Evolutionary conservation across 2,888 invertebrate genomes (phyloP).

Genomic region (Emmelina monodactyla): DNA sequence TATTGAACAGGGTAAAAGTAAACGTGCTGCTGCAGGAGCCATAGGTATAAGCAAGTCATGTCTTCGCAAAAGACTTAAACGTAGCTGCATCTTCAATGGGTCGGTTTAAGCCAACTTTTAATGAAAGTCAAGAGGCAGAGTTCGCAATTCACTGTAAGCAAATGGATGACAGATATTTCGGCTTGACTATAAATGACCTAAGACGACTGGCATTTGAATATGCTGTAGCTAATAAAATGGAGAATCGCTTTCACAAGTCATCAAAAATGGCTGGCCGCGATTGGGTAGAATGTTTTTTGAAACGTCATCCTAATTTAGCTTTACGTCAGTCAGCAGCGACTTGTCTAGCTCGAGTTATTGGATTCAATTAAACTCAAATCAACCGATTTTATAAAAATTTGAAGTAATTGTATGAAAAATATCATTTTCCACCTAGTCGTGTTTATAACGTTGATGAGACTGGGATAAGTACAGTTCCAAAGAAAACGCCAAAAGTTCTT

Average conservation of each 20-base stretch:
- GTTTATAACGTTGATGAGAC: constrained; percentile 10
- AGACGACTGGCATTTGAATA: constrained; percentile 7
- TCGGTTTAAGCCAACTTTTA: constrained; percentile 1
- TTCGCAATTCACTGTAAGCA: background rate
- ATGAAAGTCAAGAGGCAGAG: background rate
- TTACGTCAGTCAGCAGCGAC: constrained; percentile 6
- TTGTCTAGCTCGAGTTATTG: constrained; percentile 7
- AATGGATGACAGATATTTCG: constrained; percentile 2
- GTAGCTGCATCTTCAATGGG: constrained; percentile 1
- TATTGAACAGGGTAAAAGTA: constrained; percentile 3
- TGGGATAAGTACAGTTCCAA: constrained; percentile 7
- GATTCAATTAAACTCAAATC: constrained; percentile 6
- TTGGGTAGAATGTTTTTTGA: constrained; percentile 8
- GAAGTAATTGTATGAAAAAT: background rate
- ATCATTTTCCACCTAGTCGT: constrained; percentile 2
- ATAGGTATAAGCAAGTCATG: constrained; percentile 2
- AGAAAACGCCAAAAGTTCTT: constrained; percentile 8
- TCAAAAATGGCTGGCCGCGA: constrained; percentile 6
- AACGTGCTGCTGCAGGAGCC: constrained; percentile 3
- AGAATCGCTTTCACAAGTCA: constrained; percentile 5
- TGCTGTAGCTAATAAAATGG: constrained; percentile 5
- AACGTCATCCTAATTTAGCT: constrained; percentile 6
- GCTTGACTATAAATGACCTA: constrained; percentile 6
- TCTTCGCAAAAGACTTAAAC: constrained; percentile 5
- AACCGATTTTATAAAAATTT: constrained; percentile 1